These are phyloP conservation scores for Hypena proboscidalis DNA, from an alignment of 2,888 invertebrate species.

Conservation along the genomic window DNA sequence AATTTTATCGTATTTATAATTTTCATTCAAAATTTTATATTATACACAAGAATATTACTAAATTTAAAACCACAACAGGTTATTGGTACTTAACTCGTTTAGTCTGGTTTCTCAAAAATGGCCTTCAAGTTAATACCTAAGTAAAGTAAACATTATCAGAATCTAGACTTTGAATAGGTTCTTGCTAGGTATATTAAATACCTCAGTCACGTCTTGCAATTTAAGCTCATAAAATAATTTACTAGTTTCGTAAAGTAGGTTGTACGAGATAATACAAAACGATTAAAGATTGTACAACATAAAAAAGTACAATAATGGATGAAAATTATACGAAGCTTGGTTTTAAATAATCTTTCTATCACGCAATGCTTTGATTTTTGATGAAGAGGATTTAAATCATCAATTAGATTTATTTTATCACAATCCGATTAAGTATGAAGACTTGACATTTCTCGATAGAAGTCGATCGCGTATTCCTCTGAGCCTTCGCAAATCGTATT, in stretches of 20 bases:
- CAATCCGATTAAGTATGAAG: conserved; percentile 59
- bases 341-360: too few relatives aligned
- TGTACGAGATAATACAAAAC: too few relatives aligned
- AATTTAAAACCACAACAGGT: conserved; percentile 18
- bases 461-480: conserved; percentile 46
- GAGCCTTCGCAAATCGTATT: conserved; percentile 63
- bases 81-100: conserved; percentile 10
- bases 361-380: too few relatives aligned
- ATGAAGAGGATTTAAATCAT: conserved; percentile 26
- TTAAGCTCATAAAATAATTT: conserved; percentile 2
- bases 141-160: conserved; percentile 17
- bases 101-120: conserved; percentile 16
- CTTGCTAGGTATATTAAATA: conserved; percentile 10
- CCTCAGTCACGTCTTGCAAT: conserved; percentile 12
- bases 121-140: conserved; percentile 35
- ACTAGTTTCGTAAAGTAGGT: too few relatives aligned
- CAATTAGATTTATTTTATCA: conserved; percentile 50
- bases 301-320: too few relatives aligned
- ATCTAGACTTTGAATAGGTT: conserved; percentile 16
- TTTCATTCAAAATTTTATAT: too few relatives aligned
- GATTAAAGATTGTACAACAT: too few relatives aligned
- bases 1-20: too few relatives aligned
- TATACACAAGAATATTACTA: conserved; percentile 3
- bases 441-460: too few relatives aligned
- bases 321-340: too few relatives aligned